These are phyloP conservation scores for Amniataba percoides DNA, from an alignment of 2,797 vertebrate species.

Conservation along the genomic window DNA sequence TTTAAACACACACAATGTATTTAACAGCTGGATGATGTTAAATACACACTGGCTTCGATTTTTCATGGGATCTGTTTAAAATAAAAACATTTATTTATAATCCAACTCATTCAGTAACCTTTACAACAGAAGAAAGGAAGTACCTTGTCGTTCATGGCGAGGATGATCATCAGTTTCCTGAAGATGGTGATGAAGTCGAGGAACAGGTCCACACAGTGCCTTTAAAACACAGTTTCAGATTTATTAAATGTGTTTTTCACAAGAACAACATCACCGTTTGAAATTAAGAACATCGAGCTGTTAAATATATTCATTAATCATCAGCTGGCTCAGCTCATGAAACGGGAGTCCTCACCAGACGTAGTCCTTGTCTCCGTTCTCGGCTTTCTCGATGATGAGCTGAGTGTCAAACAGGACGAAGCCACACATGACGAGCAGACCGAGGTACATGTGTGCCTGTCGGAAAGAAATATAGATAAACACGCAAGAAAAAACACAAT, in stretches of 20 bases:
- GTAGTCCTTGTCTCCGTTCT: constrained; percentile 97
- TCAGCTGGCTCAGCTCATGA: background rate
- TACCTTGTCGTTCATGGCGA: constrained; percentile 96
- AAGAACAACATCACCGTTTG: background rate
- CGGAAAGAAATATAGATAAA: background rate
- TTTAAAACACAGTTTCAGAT: too few relatives aligned
- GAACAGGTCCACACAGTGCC: constrained; percentile 97
- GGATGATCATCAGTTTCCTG: constrained; percentile 95
- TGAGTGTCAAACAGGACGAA: constrained; percentile 98
- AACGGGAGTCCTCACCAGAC: constrained; percentile 91
- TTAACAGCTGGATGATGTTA: too few relatives aligned
- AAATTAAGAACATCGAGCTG: background rate
- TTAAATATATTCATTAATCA: background rate
- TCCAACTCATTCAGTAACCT: background rate
- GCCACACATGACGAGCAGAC: constrained; percentile 94
- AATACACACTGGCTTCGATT: background rate
- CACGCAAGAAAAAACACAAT: background rate
- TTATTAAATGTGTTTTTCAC: too few relatives aligned
- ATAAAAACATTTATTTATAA: background rate
- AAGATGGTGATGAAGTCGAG: constrained; percentile 96
- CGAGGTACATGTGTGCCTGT: constrained; percentile 94
- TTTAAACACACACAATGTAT: background rate
- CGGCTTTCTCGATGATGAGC: constrained; percentile 97
- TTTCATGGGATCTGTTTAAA: background rate
- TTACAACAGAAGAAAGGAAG: too few relatives aligned